Base-by-base conservation (phyloP, 2,888 invertebrate genomes). In the Trilocha varians region DNA sequence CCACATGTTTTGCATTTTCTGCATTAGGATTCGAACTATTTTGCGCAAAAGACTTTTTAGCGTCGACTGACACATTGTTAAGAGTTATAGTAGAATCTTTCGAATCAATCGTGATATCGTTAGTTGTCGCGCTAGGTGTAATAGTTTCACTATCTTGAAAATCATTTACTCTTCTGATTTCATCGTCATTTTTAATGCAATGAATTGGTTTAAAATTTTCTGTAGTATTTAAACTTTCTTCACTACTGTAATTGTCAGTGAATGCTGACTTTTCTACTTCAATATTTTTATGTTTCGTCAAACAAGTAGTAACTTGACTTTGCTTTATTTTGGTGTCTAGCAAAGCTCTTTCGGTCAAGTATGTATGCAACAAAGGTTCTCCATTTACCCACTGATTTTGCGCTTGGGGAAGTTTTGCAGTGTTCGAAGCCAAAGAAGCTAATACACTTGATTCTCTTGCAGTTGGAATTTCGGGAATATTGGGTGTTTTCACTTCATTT, bases 251-350 rank as follows among this genome's bases (percentile, higher is more conserved):
- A 38, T 60, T 70, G 48, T 78, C 76, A 8, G 55, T 53, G 37
- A 60, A 69, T 13, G 62, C 55, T n/a, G 70, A 48, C 38, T 70
- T 71, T 49, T 78, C 79, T 17, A 70, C 38, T 40, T 83, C 82
- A 14, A 72, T 51, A 62, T 82, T 84, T 48, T 70, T 74, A 45
- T 69, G 49, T 69, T 78, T 83, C 46, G 65, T 72, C 48, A 75
- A 60, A 48, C 57, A 78, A 44, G 71, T 65, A 35, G 78, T 74
- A 41, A 85, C 69, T 63, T 90, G 90, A 50, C 89, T 89, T 64
- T 91, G 91, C 67, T 92, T 93, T 45, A 92, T 90, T 70, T 89
- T 90, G 33, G 90, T 88, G 62, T 92, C 91, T 62, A 90, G 87
- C 38, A 92, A 76, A 13, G 92, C 91, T 59, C 91, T 86, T 62